These are phyloP conservation scores for Chaetoderma sp. DNA, from an alignment of 2,888 invertebrate genomes.

Conservation along the genomic window DNA sequence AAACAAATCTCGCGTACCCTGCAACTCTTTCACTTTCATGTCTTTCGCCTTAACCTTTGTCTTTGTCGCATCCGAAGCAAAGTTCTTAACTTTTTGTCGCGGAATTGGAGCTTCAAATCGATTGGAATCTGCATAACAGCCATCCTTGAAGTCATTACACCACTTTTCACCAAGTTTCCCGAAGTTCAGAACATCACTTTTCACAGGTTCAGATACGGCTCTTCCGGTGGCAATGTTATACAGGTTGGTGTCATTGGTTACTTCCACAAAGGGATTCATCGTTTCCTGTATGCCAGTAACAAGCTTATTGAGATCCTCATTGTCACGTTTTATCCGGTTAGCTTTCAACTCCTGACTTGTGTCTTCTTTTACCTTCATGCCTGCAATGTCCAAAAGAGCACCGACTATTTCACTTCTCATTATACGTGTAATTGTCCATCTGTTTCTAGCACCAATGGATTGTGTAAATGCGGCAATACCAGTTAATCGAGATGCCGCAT, in stretches of 20 bases:
- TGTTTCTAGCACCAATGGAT: conserved; percentile 7
- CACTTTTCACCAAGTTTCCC: background rate
- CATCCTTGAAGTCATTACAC: background rate
- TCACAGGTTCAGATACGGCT: background rate
- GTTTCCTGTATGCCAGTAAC: background rate
- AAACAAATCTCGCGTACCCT: too few relatives aligned
- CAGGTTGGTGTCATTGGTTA: background rate
- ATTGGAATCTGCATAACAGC: background rate
- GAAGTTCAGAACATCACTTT: background rate
- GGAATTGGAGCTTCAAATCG: background rate
- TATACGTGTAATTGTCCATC: conserved; percentile 21
- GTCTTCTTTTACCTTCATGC: conserved; percentile 5
- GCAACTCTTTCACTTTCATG: too few relatives aligned
- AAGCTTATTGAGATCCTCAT: conserved; percentile 6
- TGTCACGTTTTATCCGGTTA: conserved; percentile 3
- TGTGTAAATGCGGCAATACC: conserved; percentile 14
- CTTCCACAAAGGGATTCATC: conserved; percentile 7
- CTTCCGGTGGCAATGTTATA: conserved; percentile 6
- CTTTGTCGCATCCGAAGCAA: too few relatives aligned
- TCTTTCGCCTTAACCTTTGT: too few relatives aligned
- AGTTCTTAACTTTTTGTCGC: background rate
- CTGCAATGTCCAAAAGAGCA: conserved; percentile 11
- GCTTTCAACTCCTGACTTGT: conserved; percentile 6
- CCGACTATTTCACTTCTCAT: conserved; percentile 4
- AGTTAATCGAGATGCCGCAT: conserved; percentile 22